phyloP scores from a whole-genome alignment of 2,888 invertebrate species.

The Agonopterix subpropinquella region DNA sequence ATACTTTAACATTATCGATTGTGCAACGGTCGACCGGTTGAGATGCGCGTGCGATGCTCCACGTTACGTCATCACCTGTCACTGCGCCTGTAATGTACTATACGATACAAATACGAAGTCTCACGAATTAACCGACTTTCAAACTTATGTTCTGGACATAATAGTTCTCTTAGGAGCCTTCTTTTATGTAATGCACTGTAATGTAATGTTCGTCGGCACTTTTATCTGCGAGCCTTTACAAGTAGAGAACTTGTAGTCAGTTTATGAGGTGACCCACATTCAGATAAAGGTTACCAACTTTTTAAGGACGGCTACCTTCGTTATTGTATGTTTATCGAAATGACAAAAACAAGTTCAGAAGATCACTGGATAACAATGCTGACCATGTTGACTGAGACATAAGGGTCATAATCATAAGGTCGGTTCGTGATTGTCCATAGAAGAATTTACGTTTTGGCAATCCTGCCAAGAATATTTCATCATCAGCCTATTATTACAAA shows the following conservation, averaged over 20 bases:
- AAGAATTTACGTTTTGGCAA: no score
- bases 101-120: background rate
- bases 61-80: slow-evolving; percentile 12
- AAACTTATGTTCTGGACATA: background rate
- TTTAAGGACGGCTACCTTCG: background rate
- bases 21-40: slow-evolving; percentile 2
- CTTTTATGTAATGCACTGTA: background rate
- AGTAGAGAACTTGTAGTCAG: background rate
- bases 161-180: no score
- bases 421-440: no score
- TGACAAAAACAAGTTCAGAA: no score
- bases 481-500: no score
- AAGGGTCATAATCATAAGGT: no score
- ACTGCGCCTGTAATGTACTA: background rate
- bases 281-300: slow-evolving; percentile 8
- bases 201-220: background rate
- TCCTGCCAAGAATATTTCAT: no score
- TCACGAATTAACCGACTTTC: background rate
- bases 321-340: background rate
- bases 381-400: no score
- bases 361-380: no score
- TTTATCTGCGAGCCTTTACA: background rate
- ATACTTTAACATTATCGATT: background rate
- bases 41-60: slow-evolving; percentile 7
- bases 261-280: slow-evolving; percentile 8